Conservation (phyloP, 2,797 vertebrate genomes). For the Simalia tracyae region DNA sequence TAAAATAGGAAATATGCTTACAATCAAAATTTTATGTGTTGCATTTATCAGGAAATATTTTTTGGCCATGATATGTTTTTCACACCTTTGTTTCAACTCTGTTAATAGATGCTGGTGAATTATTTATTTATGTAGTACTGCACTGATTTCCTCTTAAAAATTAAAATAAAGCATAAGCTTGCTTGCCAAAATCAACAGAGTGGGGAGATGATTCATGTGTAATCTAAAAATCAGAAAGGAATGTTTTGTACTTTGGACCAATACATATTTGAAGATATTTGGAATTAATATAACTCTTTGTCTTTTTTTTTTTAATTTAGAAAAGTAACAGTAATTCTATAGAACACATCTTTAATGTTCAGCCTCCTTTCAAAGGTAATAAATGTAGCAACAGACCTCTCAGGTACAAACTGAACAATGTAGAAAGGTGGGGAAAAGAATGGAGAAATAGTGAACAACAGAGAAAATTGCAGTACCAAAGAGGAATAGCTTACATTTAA, state of each 20-base stretch:
- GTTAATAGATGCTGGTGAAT: not conserved
- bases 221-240: not conserved
- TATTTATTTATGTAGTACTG: not conserved
- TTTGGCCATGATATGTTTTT: not conserved
- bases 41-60: not conserved
- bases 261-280: not conserved
- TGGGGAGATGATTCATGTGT: not conserved
- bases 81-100: not conserved
- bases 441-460: constrained; percentile 10
- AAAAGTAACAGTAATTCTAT: not conserved
- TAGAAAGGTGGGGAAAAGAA: not conserved
- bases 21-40: not conserved
- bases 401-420: not conserved
- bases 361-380: constrained; percentile 27
- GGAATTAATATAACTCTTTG: not conserved
- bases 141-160: not conserved
- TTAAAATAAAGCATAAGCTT: not conserved
- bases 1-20: not conserved
- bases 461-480: constrained; percentile 12
- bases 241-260: not conserved
- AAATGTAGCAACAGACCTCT: constrained; percentile 5
- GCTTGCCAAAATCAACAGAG: not conserved
- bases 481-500: constrained; percentile 49
- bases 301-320: constrained; percentile 4
- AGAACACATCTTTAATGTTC: constrained; percentile 27